Evolutionary conservation across 2,797 vertebrate genomes (phyloP).

Genomic region (Heliangelus exortis): DNA sequence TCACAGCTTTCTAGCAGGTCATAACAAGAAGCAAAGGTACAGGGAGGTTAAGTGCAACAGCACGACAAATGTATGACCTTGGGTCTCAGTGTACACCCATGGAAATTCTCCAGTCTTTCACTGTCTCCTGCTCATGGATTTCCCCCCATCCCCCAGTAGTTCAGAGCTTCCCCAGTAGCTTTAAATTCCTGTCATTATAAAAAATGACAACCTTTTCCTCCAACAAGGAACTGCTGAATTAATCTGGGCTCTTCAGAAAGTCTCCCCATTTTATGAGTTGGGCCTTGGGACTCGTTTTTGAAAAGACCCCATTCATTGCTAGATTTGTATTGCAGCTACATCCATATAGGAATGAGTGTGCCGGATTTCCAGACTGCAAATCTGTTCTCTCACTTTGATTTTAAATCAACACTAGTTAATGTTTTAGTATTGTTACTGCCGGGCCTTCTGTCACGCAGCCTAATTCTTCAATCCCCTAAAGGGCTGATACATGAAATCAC

Average conservation of each 20-base stretch:
- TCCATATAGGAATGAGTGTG: not conserved
- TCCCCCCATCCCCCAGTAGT: not conserved
- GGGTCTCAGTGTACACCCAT: not conserved
- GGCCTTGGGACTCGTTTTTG: not conserved
- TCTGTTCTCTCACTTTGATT: not conserved
- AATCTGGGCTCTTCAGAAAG: not conserved
- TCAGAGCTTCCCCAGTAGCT: not conserved
- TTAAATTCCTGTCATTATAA: not conserved
- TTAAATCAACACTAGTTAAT: not conserved
- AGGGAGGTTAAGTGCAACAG: not conserved
- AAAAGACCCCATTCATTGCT: not conserved
- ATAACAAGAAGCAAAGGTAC: not conserved
- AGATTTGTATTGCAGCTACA: not conserved
- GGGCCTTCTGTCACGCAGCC: not conserved
- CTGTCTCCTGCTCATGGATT: not conserved
- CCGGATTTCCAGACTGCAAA: not conserved
- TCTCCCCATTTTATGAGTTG: not conserved
- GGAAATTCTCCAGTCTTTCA: not conserved
- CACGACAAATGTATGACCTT: not conserved
- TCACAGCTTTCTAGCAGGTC: not conserved
- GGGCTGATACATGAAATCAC: not conserved
- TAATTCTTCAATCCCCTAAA: not conserved
- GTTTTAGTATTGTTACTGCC: not conserved
- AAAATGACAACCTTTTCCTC: not conserved
- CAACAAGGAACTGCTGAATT: not conserved